phyloP scores from a whole-genome alignment of 2,797 vertebrate genomes.

The Ficedula albicollis region DNA sequence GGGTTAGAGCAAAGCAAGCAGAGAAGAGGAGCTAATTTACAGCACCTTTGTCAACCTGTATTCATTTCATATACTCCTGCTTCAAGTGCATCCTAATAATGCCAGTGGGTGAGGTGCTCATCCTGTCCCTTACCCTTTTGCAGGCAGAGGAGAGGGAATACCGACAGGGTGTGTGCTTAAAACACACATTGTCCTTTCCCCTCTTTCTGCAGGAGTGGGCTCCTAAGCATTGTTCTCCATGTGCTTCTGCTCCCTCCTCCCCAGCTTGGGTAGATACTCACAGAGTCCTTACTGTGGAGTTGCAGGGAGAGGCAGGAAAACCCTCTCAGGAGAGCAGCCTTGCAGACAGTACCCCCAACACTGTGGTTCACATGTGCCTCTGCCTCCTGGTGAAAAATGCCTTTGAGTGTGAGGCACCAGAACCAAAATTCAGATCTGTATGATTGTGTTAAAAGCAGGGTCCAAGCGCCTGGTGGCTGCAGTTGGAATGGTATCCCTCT shows the following conservation, averaged over 20 bases:
- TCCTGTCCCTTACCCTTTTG: neutral
- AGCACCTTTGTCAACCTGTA: neutral
- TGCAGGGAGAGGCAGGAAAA: neutral
- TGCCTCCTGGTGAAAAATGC: neutral
- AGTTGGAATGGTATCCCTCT: neutral
- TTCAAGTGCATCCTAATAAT: neutral
- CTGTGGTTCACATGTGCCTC: accelerated
- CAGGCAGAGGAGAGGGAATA: neutral
- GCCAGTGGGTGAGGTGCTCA: neutral
- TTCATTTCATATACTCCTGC: neutral
- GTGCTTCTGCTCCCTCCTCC: neutral
- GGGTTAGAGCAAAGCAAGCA: neutral
- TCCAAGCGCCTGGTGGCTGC: neutral
- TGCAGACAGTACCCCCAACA: accelerated
- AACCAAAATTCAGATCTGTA: neutral
- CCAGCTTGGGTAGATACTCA: accelerated
- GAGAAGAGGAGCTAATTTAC: neutral
- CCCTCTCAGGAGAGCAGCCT: neutral
- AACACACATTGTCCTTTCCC: neutral
- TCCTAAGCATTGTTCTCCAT: accelerated
- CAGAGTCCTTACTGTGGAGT: accelerated
- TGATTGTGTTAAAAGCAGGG: neutral
- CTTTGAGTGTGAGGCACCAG: neutral
- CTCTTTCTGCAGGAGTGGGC: neutral
- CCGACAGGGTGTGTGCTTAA: neutral